Conservation (phyloP, 2,113 vertebrate genomes). For the Cygnus atratus region DNA sequence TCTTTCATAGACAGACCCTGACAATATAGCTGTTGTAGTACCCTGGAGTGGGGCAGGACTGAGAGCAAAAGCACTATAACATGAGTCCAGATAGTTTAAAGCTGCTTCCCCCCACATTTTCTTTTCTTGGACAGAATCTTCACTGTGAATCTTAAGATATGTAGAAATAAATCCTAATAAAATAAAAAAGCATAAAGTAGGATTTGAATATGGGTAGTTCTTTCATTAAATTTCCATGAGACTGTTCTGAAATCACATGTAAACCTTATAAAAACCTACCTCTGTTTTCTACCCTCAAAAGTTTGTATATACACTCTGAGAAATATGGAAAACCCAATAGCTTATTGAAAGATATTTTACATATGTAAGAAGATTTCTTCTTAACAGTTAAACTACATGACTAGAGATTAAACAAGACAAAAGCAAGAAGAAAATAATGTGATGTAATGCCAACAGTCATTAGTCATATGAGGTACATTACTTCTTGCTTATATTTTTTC, state of each 20-base stretch:
- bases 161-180: background rate
- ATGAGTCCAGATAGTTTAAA: background rate
- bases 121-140: background rate
- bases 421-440: background rate
- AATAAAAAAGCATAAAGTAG: background rate
- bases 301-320: background rate
- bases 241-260: background rate
- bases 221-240: background rate
- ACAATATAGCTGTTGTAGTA: background rate
- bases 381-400: background rate
- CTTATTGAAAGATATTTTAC: background rate
- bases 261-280: background rate
- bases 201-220: background rate
- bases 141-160: background rate
- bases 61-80: background rate
- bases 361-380: background rate
- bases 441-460: background rate
- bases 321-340: background rate
- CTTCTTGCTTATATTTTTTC: background rate
- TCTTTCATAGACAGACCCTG: background rate
- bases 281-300: background rate
- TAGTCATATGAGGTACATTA: background rate
- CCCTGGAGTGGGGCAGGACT: background rate
- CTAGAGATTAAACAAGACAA: background rate
- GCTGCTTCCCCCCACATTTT: background rate